A percentile compares a stretch with the other conserved stretches of the same genome.
Conservation (phyloP, 2,797 vertebrate genomes). For the Amniataba percoides region DNA sequence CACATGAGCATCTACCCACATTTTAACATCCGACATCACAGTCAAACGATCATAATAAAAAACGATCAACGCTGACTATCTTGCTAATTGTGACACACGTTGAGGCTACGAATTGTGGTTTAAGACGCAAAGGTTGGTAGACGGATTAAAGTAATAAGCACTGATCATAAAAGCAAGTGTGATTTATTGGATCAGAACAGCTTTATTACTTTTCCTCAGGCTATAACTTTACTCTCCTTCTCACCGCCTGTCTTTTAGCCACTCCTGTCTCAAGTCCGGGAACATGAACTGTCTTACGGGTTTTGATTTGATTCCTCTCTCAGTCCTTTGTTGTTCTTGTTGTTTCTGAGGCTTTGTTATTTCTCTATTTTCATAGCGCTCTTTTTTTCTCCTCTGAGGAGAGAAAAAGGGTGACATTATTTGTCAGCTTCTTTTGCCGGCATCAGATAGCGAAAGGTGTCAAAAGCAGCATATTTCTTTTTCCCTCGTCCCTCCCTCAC, state of each 20-base stretch:
- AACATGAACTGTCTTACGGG: conserved; percentile 20
- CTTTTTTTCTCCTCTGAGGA: conserved; percentile 8
- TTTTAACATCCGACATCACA: conserved; percentile 16
- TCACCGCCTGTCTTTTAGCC: conserved; percentile 23
- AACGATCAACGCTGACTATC: conserved; percentile 47
- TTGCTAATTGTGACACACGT: conserved; percentile 49
- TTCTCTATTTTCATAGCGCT: conserved; percentile 9
- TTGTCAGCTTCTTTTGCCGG: conserved; percentile 31
- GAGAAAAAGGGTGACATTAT: conserved; percentile 19
- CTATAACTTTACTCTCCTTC: conserved; percentile 18
- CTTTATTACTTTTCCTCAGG: conserved; percentile 42
- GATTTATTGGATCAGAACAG: conserved; percentile 55
- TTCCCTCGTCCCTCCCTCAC: conserved; percentile 22
- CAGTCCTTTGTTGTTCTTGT: conserved; percentile 26
- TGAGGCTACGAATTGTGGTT: conserved; percentile 33
- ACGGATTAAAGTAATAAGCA: conserved; percentile 45
- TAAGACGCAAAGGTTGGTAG: conserved; percentile 42
- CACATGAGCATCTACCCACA: conserved; percentile 10
- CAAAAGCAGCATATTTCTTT: conserved; percentile 26
- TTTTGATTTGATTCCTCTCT: conserved; percentile 43
- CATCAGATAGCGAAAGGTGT: conserved; percentile 40
- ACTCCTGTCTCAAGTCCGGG: conserved; percentile 19
- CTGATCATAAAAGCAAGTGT: conserved; percentile 36
- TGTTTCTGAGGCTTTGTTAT: conserved; percentile 33
- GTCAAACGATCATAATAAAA: conserved; percentile 36